Conservation (phyloP, 92 coral and sea anemone species). For the Meandrina meandrites region DNA sequence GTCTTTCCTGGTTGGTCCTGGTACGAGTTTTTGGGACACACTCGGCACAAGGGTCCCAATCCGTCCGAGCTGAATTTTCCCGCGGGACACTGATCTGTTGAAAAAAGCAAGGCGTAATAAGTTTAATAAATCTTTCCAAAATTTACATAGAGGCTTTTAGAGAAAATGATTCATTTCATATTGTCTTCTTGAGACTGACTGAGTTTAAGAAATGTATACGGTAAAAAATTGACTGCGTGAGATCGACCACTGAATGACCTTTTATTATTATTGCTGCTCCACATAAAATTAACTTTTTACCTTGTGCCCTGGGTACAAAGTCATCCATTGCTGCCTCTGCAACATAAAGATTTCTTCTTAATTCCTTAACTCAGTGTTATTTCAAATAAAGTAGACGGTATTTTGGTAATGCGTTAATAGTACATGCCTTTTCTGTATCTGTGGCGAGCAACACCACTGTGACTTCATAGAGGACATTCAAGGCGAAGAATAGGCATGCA, state of each 20-base stretch:
- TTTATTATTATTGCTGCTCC: no score
- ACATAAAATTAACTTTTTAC: neutral
- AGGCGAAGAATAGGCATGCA: no score
- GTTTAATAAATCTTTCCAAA: neutral
- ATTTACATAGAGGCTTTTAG: neutral
- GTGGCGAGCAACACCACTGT: no score
- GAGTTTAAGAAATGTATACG: no score
- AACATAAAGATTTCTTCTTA: neutral
- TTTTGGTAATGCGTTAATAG: no score
- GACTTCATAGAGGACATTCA: no score
- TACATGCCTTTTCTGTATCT: no score
- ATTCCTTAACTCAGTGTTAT: neutral
- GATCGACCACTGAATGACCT: no score
- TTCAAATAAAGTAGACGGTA: neutral
- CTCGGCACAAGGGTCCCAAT: slow-evolving; percentile 45
- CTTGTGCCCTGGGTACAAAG: neutral
- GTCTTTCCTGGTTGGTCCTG: slow-evolving; percentile 36
- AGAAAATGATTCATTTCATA: no score
- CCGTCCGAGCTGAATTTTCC: slow-evolving; percentile 44
- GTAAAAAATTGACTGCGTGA: no score
- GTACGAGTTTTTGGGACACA: slow-evolving; percentile 41
- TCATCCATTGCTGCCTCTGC: neutral
- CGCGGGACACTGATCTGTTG: slow-evolving; percentile 31
- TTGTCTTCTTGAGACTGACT: no score
- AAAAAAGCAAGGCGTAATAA: neutral